Evolutionary conservation across 2,797 vertebrate genomes (phyloP).

Genomic region (Podargus strigoides): DNA sequence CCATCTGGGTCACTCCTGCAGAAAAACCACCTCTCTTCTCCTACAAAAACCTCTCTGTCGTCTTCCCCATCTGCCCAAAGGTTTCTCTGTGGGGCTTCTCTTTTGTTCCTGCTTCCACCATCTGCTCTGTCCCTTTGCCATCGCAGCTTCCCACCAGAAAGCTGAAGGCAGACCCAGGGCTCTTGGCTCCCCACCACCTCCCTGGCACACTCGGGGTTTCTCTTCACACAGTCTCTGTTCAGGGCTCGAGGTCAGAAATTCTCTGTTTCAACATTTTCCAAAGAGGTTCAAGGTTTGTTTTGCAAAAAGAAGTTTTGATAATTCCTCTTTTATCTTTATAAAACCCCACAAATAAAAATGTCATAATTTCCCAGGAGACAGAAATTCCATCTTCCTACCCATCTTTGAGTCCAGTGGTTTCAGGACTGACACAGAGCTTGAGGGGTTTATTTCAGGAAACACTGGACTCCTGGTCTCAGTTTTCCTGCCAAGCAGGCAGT

Average conservation of each 20-base stretch:
- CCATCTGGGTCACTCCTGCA: background rate
- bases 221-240: background rate
- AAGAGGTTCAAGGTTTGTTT: background rate
- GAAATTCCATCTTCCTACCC: background rate
- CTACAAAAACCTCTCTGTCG: background rate
- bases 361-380: background rate
- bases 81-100: background rate
- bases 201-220: background rate
- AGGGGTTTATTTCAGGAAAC: background rate
- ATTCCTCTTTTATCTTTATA: background rate
- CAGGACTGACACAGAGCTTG: background rate
- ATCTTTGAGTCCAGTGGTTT: background rate
- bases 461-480: background rate
- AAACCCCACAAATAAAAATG: no score
- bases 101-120: conserved; percentile 8
- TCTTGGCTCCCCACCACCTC: background rate
- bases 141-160: background rate
- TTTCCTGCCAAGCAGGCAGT: background rate
- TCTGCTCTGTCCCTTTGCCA: conserved; percentile 22
- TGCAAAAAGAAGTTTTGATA: background rate
- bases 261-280: background rate
- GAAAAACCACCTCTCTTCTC: background rate
- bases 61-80: background rate
- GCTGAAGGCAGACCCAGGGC: background rate
- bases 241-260: background rate